A percentile compares a stretch with the other conserved stretches of the same genome.
Conservation (phyloP, 2,797 vertebrate genomes). For the Leuciscus waleckii region DNA sequence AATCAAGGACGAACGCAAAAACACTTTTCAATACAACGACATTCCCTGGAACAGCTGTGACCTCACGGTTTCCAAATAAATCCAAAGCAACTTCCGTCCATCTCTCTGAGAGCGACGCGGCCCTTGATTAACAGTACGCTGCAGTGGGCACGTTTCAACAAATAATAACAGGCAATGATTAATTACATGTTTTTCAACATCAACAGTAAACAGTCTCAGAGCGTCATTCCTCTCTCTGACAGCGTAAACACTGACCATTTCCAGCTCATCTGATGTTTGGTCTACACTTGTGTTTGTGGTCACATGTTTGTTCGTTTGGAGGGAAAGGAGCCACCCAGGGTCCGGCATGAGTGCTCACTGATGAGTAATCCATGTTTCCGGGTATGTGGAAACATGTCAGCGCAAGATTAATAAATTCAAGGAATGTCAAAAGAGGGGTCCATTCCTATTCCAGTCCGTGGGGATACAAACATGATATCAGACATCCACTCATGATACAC, state of each 20-base stretch:
- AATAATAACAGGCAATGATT: conserved; percentile 60
- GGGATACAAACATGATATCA: background rate
- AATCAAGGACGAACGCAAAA: background rate
- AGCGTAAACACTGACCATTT: conserved; percentile 58
- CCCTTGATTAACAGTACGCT: conserved; percentile 54
- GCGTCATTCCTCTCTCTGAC: conserved; percentile 13
- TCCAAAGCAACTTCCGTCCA: conserved; percentile 16
- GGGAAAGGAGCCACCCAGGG: conserved; percentile 30
- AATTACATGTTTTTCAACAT: conserved; percentile 51
- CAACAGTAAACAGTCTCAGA: conserved; percentile 52
- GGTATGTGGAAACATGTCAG: conserved; percentile 41
- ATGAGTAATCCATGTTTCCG: conserved; percentile 47
- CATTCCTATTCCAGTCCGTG: background rate
- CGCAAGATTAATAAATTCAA: background rate
- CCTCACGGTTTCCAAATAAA: conserved; percentile 28
- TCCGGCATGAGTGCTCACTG: conserved; percentile 27
- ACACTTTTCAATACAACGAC: background rate
- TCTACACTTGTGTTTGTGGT: conserved; percentile 59
- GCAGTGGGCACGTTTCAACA: conserved; percentile 35
- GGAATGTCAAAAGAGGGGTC: conserved; percentile 34
- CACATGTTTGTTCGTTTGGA: conserved; percentile 31
- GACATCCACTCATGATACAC: background rate
- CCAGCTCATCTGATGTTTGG: conserved; percentile 61
- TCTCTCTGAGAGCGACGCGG: background rate
- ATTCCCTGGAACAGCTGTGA: background rate